Evolutionary conservation across 2,113 vertebrate species (phyloP), one percentile per base, ranked within the genome.

Genomic region (Oryzias javanicus): DNA sequence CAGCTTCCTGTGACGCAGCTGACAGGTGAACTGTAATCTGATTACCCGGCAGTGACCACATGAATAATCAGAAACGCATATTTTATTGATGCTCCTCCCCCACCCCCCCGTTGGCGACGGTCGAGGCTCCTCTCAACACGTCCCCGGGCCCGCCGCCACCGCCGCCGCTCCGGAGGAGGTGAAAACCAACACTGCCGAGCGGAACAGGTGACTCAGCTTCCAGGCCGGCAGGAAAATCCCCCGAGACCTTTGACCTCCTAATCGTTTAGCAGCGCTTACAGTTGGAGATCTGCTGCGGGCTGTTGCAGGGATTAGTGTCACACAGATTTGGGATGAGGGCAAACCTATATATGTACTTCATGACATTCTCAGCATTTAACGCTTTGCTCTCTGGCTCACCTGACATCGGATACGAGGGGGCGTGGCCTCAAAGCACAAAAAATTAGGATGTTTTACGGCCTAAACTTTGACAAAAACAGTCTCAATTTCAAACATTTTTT

Each of bases 251-350:
- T 85, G 88, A 88, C 86, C 88, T 78, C 77, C 58, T 85, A 88
- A 88, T 86, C 80, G 69, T 80, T 83, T 63, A 66, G 84, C 79
- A 78, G 79, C 74, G 76, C 87, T 86, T 89, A 89, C 70, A 78
- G 85, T 80, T 81, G 72, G 83, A 79, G 84, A 85, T 88, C 82
- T 85, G 87, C 82, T 84, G 67, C 73, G 70, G 76, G 77, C 82
- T 85, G 84, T 85, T 86, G 85, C 66, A 81, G 77, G 79, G 85
- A 86, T 89, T 89, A 89, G 75, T 88, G 85, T 85, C 84, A 86
- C 70, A 27, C 74, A 78, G 84, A 79, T 85, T 80, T 88, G 86
- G 84, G 74, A 75, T 47, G 20, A 64, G 79, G 85, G 79, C 85
- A 81, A 74, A 64, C 76, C 87, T 86, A 87, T 89, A 87, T 89